These are phyloP conservation scores for Uria lomvia DNA, from an alignment of 2,113 vertebrate genomes.

Conservation along the genomic window DNA sequence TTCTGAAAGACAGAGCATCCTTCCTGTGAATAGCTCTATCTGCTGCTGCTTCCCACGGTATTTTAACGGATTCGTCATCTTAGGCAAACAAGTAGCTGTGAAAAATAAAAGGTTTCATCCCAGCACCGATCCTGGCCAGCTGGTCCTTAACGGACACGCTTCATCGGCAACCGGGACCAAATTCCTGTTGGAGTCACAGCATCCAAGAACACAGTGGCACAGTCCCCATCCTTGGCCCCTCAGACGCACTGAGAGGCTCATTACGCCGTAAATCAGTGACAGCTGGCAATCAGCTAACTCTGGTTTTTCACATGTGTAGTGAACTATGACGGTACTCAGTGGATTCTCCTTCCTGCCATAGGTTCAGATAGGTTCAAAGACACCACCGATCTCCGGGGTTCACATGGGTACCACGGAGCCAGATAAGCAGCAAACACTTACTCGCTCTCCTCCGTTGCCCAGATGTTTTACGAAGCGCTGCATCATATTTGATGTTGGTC, in stretches of 20 bases:
- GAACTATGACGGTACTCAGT: neutral
- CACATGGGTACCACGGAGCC: neutral
- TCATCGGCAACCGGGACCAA: fast-evolving
- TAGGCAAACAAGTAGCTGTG: neutral
- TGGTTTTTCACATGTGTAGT: neutral
- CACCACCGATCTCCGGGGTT: neutral
- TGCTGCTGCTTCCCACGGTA: neutral
- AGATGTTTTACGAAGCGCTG: neutral
- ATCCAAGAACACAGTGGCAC: fast-evolving
- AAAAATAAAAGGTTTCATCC: neutral
- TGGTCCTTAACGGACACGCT: fast-evolving
- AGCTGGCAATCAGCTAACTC: neutral
- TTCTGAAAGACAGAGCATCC: neutral
- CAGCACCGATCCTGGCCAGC: too few relatives aligned
- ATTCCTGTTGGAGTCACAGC: neutral
- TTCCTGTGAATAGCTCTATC: neutral
- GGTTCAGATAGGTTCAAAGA: neutral
- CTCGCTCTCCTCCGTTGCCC: neutral
- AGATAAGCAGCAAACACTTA: neutral
- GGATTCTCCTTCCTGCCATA: neutral
- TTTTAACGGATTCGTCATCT: neutral
- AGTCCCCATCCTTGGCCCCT: neutral
- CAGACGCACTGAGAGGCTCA: neutral
- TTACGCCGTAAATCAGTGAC: neutral
- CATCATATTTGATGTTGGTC: neutral